These are phyloP conservation scores for Lagodon rhomboides DNA, from an alignment of 2,797 vertebrate genomes.

Conservation along the genomic window DNA sequence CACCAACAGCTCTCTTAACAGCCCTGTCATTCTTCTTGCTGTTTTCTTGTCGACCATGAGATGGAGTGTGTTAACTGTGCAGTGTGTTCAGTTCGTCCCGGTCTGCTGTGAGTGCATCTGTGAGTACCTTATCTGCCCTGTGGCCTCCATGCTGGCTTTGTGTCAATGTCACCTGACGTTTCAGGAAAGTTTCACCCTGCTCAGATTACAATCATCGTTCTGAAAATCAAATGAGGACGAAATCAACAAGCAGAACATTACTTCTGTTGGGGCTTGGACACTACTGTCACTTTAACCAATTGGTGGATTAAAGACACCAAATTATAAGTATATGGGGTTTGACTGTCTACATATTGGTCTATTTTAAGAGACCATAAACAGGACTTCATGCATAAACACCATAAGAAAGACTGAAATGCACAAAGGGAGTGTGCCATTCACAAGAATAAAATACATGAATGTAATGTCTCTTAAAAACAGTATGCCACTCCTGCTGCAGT, in stretches of 20 bases:
- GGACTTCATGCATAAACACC: not conserved
- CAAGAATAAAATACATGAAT: not conserved
- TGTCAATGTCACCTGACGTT: slow-evolving; percentile 3
- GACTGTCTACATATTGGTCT: not conserved
- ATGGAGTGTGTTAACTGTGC: slow-evolving; percentile 10
- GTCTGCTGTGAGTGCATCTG: no score
- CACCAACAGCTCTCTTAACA: not conserved
- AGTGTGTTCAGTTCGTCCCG: not conserved
- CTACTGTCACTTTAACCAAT: not conserved
- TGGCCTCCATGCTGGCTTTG: slow-evolving; percentile 11
- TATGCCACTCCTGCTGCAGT: not conserved
- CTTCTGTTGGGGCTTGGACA: not conserved
- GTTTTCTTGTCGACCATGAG: slow-evolving; percentile 32
- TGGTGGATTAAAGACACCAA: not conserved
- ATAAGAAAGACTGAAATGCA: not conserved
- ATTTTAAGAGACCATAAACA: not conserved
- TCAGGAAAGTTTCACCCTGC: not conserved
- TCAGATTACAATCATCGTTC: slow-evolving; percentile 15
- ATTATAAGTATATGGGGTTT: not conserved
- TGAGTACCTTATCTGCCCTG: not conserved
- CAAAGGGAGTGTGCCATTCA: not conserved
- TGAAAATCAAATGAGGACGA: no score
- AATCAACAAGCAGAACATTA: not conserved
- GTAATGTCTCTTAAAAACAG: not conserved
- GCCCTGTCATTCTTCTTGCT: not conserved